Base-by-base conservation (phyloP, 2,797 vertebrate species). In the Parambassis ranga region DNA sequence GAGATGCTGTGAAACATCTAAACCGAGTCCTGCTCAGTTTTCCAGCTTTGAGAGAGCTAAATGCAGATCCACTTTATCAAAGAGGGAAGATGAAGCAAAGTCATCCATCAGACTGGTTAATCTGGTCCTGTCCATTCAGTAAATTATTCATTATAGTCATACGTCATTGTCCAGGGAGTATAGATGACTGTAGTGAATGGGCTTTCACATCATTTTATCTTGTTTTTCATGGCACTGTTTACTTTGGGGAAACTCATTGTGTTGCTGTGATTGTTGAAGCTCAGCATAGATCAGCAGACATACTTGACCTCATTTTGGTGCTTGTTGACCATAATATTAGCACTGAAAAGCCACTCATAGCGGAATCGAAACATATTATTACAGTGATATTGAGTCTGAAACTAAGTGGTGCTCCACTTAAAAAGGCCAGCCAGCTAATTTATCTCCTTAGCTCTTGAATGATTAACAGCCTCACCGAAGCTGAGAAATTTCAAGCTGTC, bases 141-240 rank as follows among this genome's bases (percentile, higher is more conserved):
- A 51, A 81, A 81, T 87, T 71, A 79, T 77, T 80, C 77, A 81
- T 72, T 41, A 30, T 11, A 53, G 59, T 37, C 66, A 32, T 62
- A 18, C 5, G 28, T 77, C 72, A 69, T 65, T 76, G 79, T 83
- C 76, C 22, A 16, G 24, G 46, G 44, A 65, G 36, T 64, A 71
- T 70, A 39, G 24, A 49, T 52, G 38, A 11, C 32, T 10, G 37
- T 2, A 35, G 32, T 60, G 52, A 80, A 76, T 10, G 6, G 35
- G 14, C 26, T 10, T 10, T 38, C 10, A 18, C 18, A 31, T 71
- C 18, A 31, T 71, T 71, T 50, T 22, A 24, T 68, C 28, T 35
- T 22, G 20, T 38, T 31, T 32, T 58, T 35, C 4, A 28, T 4
- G 20, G 23, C 16, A 16, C 27, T 64, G 49, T 69, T 60, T 47